Evolutionary conservation across 2,888 invertebrate species (phyloP).

Genomic region (Noctua comes): DNA sequence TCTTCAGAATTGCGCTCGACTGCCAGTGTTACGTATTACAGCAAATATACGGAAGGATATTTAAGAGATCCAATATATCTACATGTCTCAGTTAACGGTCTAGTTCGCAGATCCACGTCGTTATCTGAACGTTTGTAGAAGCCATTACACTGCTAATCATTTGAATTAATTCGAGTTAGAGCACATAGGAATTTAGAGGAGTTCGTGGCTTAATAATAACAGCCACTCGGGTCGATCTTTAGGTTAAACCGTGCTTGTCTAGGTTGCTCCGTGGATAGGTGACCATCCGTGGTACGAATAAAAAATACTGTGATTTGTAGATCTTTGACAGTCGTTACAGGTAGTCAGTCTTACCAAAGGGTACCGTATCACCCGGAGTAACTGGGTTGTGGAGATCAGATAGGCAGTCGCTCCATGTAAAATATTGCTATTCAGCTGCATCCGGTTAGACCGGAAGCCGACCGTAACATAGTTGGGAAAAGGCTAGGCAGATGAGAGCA

Average conservation of each 20-base stretch:
- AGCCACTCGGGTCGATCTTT: neutral
- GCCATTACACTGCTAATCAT: conserved; percentile 56
- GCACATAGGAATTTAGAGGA: conserved; percentile 17
- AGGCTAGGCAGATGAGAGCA: neutral
- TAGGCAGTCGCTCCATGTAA: neutral
- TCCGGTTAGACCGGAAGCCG: neutral
- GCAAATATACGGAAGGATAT: conserved; percentile 64
- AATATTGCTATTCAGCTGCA: neutral
- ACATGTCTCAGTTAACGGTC: conserved; percentile 56
- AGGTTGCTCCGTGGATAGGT: neutral
- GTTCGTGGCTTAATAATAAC: neutral
- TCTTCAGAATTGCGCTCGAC: conserved; percentile 74
- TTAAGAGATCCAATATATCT: conserved; percentile 66
- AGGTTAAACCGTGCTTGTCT: neutral
- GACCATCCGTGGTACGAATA: no score
- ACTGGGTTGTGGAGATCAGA: neutral
- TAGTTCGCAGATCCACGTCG: conserved; percentile 27
- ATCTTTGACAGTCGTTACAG: neutral
- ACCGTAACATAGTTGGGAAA: neutral
- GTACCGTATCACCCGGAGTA: neutral
- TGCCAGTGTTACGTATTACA: conserved; percentile 66
- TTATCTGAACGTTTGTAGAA: conserved; percentile 51
- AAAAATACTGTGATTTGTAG: no score
- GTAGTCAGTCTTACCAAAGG: no score
- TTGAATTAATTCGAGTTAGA: conserved; percentile 47